Evolutionary conservation across 2,888 invertebrate species (phyloP).

Genomic region (Brachycybe producta): DNA sequence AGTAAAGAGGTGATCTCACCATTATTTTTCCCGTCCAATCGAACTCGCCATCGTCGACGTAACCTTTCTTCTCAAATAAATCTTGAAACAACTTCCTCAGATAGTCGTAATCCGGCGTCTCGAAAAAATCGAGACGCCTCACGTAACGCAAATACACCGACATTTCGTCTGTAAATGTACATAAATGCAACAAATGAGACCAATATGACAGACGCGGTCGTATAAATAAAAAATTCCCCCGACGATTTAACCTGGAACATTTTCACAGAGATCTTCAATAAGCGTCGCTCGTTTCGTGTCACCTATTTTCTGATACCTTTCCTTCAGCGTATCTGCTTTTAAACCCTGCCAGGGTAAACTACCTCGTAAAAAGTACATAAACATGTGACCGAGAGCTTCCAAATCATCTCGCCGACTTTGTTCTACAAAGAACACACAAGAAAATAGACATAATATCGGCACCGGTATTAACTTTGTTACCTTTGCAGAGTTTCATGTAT

Average conservation of each 20-base stretch:
- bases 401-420: slow-evolving; percentile 98
- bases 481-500: neutral
- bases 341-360: slow-evolving; percentile 99
- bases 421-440: slow-evolving; percentile 46
- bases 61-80: slow-evolving; percentile 58
- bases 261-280: slow-evolving; percentile 72
- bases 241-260: slow-evolving; percentile 43
- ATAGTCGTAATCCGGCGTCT: slow-evolving; percentile 99
- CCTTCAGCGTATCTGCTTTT: slow-evolving; percentile 98
- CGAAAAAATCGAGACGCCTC: slow-evolving; percentile 93
- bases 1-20: too few species aligned
- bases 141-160: slow-evolving; percentile 97
- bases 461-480: neutral
- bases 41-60: slow-evolving; percentile 79
- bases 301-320: slow-evolving; percentile 99
- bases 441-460: slow-evolving; percentile 1
- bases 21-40: slow-evolving; percentile 83
- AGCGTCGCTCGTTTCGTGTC: slow-evolving; percentile 99
- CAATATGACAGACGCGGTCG: neutral
- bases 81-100: slow-evolving; percentile 88
- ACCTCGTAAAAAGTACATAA: slow-evolving; percentile 99
- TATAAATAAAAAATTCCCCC: neutral
- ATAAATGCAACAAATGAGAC: too few species aligned
- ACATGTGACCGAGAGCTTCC: slow-evolving; percentile 99
- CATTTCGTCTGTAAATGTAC: slow-evolving; percentile 86